These are phyloP conservation scores for Drosophila infuscata DNA, from an alignment of 2,888 invertebrate genomes.

Conservation along the genomic window DNA sequence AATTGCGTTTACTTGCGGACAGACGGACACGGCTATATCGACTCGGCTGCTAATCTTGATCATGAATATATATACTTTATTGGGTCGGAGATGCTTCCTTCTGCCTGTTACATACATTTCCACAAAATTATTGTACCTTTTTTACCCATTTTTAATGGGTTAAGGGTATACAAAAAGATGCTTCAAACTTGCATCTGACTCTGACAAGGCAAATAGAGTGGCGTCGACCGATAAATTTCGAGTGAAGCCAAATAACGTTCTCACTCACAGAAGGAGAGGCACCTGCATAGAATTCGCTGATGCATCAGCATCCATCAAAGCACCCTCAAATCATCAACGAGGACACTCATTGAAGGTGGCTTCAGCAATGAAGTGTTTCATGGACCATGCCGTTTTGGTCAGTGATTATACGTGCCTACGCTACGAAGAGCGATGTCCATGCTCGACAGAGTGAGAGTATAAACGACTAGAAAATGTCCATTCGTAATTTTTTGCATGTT, in stretches of 20 bases:
- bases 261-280: slow-evolving; percentile 11
- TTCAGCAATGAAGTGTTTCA: slow-evolving; percentile 64
- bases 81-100: no score
- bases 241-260: background rate
- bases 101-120: no score
- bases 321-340: slow-evolving; percentile 54
- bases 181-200: slow-evolving; percentile 17
- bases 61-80: no score
- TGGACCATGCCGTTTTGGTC: slow-evolving; percentile 52
- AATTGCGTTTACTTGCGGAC: no score
- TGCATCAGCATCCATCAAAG: slow-evolving; percentile 63
- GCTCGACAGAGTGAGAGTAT: background rate
- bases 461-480: background rate
- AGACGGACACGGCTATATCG: no score
- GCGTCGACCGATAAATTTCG: slow-evolving; percentile 8
- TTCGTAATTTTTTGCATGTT: background rate
- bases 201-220: slow-evolving; percentile 23
- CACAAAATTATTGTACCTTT: no score
- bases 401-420: slow-evolving; percentile 73
- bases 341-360: slow-evolving; percentile 27
- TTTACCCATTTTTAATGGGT: no score
- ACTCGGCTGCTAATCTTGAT: no score
- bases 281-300: slow-evolving; percentile 33
- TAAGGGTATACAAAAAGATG: background rate
- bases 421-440: background rate